Percentiles rank a stretch among this genome's conserved stretches.
These are phyloP conservation scores for Ondatra zibethicus DNA, from an alignment of 2,113 vertebrate genomes.

Conservation along the genomic window DNA sequence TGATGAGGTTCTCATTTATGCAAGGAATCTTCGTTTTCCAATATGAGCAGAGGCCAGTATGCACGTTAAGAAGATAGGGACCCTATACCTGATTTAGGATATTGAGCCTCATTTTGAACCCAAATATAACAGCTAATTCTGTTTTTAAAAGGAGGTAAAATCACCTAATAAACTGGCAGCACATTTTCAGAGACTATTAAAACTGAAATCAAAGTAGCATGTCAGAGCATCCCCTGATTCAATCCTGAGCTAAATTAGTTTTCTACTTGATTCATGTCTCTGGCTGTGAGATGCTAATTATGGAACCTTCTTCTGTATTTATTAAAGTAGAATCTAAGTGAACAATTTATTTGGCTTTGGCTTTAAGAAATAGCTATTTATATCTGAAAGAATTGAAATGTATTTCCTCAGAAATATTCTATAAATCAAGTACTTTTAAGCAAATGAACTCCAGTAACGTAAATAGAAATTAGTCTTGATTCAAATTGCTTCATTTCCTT, in stretches of 20 bases:
- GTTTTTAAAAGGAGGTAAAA: constrained; percentile 52
- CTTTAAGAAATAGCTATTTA: constrained; percentile 56
- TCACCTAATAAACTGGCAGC: constrained; percentile 19
- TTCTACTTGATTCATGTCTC: constrained; percentile 69
- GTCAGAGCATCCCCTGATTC: constrained; percentile 32
- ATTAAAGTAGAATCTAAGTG: constrained; percentile 53
- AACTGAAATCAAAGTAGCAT: constrained; percentile 28
- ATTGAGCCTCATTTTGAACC: not conserved
- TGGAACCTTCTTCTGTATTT: constrained; percentile 51
- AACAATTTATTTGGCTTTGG: constrained; percentile 54
- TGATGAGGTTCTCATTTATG: not conserved
- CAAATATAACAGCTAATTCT: constrained; percentile 44
- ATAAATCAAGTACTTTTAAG: constrained; percentile 58
- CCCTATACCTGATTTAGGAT: constrained; percentile 25
- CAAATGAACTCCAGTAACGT: constrained; percentile 42
- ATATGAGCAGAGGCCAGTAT: not conserved
- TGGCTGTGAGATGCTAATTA: constrained; percentile 66
- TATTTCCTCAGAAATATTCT: constrained; percentile 51
- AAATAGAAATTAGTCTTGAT: constrained; percentile 57
- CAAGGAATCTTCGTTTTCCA: not conserved
- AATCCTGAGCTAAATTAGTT: constrained; percentile 60
- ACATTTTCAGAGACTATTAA: constrained; percentile 49
- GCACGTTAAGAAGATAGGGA: not conserved
- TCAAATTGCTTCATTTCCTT: constrained; percentile 75
- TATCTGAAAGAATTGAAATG: constrained; percentile 57